Conservation (phyloP, 2,113 vertebrate species). For the Cyanoliseus patagonus region DNA sequence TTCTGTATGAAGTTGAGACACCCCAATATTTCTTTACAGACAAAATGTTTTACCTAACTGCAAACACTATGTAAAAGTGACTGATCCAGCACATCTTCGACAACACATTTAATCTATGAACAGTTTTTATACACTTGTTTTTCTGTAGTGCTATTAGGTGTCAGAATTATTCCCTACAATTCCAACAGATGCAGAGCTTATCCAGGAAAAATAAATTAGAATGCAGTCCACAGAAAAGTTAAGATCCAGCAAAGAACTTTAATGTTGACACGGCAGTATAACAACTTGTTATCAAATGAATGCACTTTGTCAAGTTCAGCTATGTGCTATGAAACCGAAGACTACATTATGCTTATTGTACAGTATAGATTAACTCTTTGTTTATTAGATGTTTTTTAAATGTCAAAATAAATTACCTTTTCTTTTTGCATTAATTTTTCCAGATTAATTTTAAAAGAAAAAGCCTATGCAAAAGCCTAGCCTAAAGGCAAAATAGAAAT, state of each 20-base stretch:
- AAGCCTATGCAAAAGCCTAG: not conserved
- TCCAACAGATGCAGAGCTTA: not conserved
- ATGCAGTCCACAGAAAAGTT: not conserved
- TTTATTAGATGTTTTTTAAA: constrained; percentile 26
- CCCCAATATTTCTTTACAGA: not conserved
- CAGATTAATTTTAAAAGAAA: constrained; percentile 59
- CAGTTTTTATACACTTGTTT: not conserved
- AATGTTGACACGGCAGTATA: not conserved
- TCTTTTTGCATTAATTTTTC: constrained; percentile 28
- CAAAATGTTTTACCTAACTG: not conserved
- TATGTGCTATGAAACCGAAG: not conserved
- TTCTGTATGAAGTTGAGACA: not conserved
- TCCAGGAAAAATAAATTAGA: not conserved
- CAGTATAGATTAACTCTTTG: not conserved
- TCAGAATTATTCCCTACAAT: not conserved
- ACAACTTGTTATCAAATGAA: not conserved
- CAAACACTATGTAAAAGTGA: not conserved
- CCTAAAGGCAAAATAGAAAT: constrained; percentile 49
- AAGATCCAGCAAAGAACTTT: not conserved
- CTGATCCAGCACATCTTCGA: not conserved
- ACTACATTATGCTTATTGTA: not conserved
- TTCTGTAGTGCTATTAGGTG: not conserved
- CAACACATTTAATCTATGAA: not conserved
- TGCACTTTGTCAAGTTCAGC: not conserved
- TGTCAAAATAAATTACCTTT: constrained; percentile 9